Conservation (phyloP, 2,888 invertebrate species). For the Taenaris catops region DNA sequence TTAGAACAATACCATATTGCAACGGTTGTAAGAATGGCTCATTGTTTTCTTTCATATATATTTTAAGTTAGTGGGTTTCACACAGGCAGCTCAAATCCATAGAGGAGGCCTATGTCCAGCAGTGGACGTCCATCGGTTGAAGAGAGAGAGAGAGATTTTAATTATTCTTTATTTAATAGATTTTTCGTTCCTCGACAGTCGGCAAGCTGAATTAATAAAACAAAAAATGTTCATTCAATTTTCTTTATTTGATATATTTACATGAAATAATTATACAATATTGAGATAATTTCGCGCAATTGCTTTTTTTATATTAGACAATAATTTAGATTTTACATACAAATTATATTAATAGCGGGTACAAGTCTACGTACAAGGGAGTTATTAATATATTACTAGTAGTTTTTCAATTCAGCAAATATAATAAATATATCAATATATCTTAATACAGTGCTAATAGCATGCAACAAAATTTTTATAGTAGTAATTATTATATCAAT, state of each 20-base stretch:
- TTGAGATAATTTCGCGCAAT: slow-evolving; percentile 63
- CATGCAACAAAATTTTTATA: slow-evolving; percentile 15
- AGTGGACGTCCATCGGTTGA: too few species aligned
- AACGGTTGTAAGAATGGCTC: too few species aligned
- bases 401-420: slow-evolving; percentile 16
- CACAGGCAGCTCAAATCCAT: too few species aligned
- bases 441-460: slow-evolving; percentile 6
- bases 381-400: slow-evolving; percentile 8
- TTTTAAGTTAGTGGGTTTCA: too few species aligned
- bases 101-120: too few species aligned
- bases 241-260: slow-evolving; percentile 68
- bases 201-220: slow-evolving; percentile 23
- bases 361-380: slow-evolving; percentile 17
- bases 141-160: too few species aligned
- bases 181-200: background rate
- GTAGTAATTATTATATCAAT: too few species aligned
- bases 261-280: slow-evolving; percentile 64
- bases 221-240: slow-evolving; percentile 47
- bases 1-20: too few species aligned
- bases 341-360: slow-evolving; percentile 21
- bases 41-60: too few species aligned
- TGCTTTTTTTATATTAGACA: slow-evolving; percentile 51
- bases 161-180: too few species aligned
- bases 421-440: too few species aligned
- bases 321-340: slow-evolving; percentile 58